These are phyloP conservation scores for Thereva nobilitata DNA, from an alignment of 2,888 invertebrate genomes.

Conservation along the genomic window DNA sequence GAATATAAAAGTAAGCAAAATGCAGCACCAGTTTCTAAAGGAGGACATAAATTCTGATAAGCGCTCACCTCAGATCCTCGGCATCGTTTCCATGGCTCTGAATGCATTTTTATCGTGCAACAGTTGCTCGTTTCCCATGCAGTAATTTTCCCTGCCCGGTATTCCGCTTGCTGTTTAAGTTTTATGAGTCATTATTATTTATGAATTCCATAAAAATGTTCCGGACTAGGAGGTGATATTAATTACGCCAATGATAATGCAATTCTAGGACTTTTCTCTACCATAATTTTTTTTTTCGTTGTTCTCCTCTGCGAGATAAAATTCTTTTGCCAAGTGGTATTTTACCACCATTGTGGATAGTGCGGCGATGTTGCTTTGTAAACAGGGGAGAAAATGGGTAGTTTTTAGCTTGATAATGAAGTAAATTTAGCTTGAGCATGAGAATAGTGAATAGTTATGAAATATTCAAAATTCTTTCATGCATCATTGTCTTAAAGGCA, in stretches of 20 bases:
- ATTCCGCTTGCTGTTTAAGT: conserved; percentile 26
- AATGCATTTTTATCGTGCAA: conserved; percentile 43
- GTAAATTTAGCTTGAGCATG: no score
- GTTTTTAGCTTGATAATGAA: no score
- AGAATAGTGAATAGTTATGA: no score
- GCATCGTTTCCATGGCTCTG: conserved; percentile 14
- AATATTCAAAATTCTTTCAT: no score
- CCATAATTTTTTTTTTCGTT: neutral
- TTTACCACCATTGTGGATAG: no score
- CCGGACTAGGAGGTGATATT: conserved; percentile 29
- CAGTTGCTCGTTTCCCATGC: conserved; percentile 44
- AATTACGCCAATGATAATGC: conserved; percentile 38
- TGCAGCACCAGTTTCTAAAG: neutral
- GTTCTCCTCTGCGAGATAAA: conserved; percentile 15
- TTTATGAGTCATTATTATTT: conserved; percentile 41
- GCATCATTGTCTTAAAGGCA: no score
- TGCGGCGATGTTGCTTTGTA: no score
- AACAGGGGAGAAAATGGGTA: no score
- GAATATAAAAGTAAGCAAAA: conserved; percentile 17
- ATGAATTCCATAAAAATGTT: conserved; percentile 38
- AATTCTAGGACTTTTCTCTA: conserved; percentile 30
- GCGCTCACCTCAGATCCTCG: conserved; percentile 15
- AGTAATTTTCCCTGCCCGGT: conserved; percentile 42
- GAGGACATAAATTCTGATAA: conserved; percentile 32
- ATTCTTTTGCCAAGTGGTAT: no score